Base-by-base conservation (phyloP, 2,888 invertebrate species). In the Emmelina monodactyla region DNA sequence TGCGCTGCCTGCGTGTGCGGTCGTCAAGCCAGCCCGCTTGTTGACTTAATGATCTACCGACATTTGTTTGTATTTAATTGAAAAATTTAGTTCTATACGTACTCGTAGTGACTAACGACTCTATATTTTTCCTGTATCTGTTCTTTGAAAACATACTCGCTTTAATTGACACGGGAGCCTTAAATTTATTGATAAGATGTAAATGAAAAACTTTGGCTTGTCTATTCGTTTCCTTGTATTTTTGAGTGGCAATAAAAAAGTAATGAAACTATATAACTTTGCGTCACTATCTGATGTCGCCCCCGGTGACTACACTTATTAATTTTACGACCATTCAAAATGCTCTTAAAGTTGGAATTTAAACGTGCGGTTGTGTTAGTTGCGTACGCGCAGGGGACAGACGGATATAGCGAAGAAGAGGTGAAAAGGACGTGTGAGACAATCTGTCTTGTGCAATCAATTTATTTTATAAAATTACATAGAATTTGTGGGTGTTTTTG, bases 1-100 rank as follows among this genome's bases (percentile, higher is more conserved):
- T 52, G 47, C 44, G 46, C 50, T 50, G 53, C 55, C 55, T 51
- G 55, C 45, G 55, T 55, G 60, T 57, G 59, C 53, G 55, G 47
- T 45, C 49, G 41, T 38, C 34, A 31, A 34, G 43, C 44, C 46
- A 45, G 44, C 34, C n/a, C 22, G 38, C 45, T 38, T 53, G 52
- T 51, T 45, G 47, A 38, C 48, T 53, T 55, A 55, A 58, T 53
- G 50, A 50, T 49, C 51, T 48, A 47, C 45, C 39, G 35, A 38
- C 36, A 41, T 47, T 35, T 40, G 38, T 31, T 44, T 22, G 31
- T 37, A 19, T 32, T 39, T 25, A 32, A 37, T 15, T 40, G 31
- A 14, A 7, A 4, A 19, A 16, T 30, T 33, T 33, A 32, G 33
- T 28, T 39, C 28, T 33, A 37, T 28, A 32, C 25, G 14, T 14